These are phyloP conservation scores for Notechis scutatus DNA, from an alignment of 2,113 vertebrate genomes.

Conservation along the genomic window DNA sequence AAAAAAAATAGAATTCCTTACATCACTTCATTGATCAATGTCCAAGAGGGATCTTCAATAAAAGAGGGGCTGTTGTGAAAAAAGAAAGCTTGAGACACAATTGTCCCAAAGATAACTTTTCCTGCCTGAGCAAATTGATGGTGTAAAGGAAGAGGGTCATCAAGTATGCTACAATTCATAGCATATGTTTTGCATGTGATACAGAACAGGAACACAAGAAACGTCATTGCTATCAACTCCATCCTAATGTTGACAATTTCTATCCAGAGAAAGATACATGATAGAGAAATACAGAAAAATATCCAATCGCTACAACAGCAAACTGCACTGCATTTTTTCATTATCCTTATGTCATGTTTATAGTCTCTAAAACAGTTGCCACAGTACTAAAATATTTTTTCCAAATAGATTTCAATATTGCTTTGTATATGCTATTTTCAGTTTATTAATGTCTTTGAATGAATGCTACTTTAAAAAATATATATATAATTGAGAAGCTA, in stretches of 20 bases:
- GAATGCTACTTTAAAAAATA: no score
- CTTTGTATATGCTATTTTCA: no score
- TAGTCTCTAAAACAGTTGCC: no score
- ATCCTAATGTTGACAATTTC: not conserved
- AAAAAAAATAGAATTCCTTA: not conserved
- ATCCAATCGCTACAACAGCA: no score
- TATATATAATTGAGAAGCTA: no score
- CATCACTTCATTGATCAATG: not conserved
- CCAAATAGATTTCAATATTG: no score
- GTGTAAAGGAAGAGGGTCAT: not conserved
- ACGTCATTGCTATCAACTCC: not conserved
- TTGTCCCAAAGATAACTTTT: not conserved
- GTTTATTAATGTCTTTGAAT: no score
- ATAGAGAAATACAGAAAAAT: no score
- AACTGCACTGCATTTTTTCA: no score
- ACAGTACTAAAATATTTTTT: no score
- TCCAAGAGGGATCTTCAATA: not conserved
- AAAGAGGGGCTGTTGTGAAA: not conserved
- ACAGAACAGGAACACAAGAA: not conserved
- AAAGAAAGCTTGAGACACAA: not conserved
- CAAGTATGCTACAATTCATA: not conserved
- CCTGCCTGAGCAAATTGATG: not conserved
- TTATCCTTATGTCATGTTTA: no score
- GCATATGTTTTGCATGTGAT: not conserved
- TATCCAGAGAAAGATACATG: not conserved